These are phyloP conservation scores for Cheumatopsyche charites DNA, from an alignment of 1,140 invertebrate species.

Conservation along the genomic window DNA sequence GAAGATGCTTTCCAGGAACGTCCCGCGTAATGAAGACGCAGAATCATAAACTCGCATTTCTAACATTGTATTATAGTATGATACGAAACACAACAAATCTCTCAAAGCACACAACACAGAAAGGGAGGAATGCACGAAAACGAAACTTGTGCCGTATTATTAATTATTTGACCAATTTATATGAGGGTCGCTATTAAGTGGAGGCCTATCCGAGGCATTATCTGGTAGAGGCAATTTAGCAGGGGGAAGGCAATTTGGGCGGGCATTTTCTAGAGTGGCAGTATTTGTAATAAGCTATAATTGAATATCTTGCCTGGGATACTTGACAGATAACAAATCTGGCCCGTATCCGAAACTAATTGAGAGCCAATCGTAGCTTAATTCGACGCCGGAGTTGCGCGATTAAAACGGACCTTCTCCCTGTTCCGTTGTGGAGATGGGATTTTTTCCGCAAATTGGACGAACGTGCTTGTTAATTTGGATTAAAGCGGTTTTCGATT, in stretches of 20 bases:
- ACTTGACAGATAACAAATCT: slow-evolving; percentile 38
- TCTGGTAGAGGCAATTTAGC: slow-evolving; percentile 27
- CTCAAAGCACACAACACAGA: too few species aligned
- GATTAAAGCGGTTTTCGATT: neutral
- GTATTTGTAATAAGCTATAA: slow-evolving; percentile 39
- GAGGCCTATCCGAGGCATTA: slow-evolving; percentile 27
- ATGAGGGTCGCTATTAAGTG: slow-evolving; percentile 23
- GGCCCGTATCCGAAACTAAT: slow-evolving; percentile 36
- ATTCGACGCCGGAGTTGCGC: slow-evolving; percentile 1
- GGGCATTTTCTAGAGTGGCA: slow-evolving; percentile 29
- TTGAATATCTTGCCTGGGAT: slow-evolving; percentile 35
- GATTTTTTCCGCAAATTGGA: neutral
- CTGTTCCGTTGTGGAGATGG: too few species aligned
- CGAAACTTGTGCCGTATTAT: slow-evolving; percentile 3
- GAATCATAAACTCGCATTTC: too few species aligned
- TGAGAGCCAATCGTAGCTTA: slow-evolving; percentile 37
- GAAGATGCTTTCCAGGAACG: too few species aligned
- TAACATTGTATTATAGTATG: too few species aligned
- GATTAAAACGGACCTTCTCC: neutral
- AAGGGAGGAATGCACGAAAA: neutral
- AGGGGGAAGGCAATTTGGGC: slow-evolving; percentile 25
- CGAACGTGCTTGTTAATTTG: neutral
- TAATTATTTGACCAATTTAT: slow-evolving; percentile 36
- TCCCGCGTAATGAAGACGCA: too few species aligned
- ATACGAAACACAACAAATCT: too few species aligned